These are phyloP conservation scores for Puffinus mauretanicus DNA, from an alignment of 2,113 vertebrate species.

Conservation along the genomic window DNA sequence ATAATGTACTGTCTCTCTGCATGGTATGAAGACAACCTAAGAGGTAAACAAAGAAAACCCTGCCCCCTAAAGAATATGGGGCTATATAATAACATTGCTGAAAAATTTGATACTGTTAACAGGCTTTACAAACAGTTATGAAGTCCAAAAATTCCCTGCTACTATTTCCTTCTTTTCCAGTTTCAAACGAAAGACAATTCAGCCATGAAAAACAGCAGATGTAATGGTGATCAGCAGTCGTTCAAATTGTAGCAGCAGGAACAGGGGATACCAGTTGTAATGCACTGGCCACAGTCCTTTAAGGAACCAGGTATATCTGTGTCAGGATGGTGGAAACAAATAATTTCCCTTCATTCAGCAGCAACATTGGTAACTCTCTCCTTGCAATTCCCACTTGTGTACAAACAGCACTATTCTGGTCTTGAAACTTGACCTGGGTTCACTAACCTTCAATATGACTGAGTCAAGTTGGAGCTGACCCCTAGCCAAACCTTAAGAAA, in stretches of 20 bases:
- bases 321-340: background rate
- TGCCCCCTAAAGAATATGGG: background rate
- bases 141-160: background rate
- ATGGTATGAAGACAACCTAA: background rate
- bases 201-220: background rate
- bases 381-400: background rate
- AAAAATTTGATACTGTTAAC: slow-evolving; percentile 16
- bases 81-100: background rate
- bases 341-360: background rate
- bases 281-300: background rate
- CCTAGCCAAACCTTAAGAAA: background rate
- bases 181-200: background rate
- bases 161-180: background rate
- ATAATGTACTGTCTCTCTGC: background rate
- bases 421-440: background rate
- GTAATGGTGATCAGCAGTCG: background rate
- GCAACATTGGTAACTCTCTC: background rate
- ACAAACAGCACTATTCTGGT: accelerated
- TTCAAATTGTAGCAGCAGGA: background rate
- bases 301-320: background rate
- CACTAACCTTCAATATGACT: background rate
- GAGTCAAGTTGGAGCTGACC: background rate
- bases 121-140: background rate
- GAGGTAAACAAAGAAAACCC: background rate
- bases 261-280: background rate